These are phyloP conservation scores for Anastrepha ludens DNA, from an alignment of 1,140 invertebrate genomes.

Conservation along the genomic window DNA sequence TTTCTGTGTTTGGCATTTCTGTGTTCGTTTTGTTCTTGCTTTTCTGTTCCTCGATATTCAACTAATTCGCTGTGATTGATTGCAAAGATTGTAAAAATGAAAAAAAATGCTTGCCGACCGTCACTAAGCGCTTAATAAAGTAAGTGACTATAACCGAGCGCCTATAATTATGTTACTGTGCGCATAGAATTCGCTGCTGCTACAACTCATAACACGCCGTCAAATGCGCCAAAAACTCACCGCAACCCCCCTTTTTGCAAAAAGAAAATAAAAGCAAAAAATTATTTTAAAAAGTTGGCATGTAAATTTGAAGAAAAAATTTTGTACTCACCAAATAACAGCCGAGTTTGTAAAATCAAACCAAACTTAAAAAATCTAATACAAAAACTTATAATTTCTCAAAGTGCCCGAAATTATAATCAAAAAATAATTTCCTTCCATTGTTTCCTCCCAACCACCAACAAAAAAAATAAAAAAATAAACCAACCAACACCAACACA, in stretches of 20 bases:
- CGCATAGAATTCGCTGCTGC: constrained; percentile 19
- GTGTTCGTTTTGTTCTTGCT: constrained; percentile 1
- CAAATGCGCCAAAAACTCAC: constrained; percentile 7
- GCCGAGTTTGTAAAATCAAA: constrained; percentile 59
- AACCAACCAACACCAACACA: constrained; percentile 55
- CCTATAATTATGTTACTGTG: neutral
- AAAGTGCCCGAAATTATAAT: constrained; percentile 64
- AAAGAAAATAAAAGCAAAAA: neutral
- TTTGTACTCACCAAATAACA: constrained; percentile 59
- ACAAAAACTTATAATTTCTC: constrained; percentile 59
- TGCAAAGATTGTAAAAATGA: neutral
- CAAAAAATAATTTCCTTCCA: constrained; percentile 69
- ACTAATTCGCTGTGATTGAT: constrained; percentile 36
- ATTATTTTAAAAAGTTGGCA: constrained; percentile 20
- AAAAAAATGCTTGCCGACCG: neutral
- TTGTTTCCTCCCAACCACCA: constrained; percentile 68
- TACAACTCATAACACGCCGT: neutral
- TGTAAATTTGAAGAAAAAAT: constrained; percentile 25
- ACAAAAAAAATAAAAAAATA: constrained; percentile 31
- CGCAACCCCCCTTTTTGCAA: constrained; percentile 1
- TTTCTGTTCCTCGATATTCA: constrained; percentile 32
- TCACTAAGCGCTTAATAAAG: neutral
- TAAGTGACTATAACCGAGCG: neutral
- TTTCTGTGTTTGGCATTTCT: neutral
- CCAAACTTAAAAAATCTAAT: neutral